Percentiles rank a stretch among this genome's conserved stretches.
Evolutionary conservation across 2,888 invertebrate species (phyloP).

Genomic region (Cantharis flavilabris): DNA sequence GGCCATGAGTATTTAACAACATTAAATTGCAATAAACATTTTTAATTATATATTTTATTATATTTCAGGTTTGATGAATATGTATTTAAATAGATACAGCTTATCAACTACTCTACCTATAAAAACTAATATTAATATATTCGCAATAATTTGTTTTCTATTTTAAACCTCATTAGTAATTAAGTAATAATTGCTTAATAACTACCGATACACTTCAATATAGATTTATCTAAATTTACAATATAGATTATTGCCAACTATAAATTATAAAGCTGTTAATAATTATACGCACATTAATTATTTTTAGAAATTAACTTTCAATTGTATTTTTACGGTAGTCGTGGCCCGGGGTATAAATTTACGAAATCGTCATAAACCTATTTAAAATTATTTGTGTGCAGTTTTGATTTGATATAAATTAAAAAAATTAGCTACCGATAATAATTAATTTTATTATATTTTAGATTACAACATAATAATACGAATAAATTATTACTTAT

Average conservation of each 20-base stretch:
- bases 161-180: background rate
- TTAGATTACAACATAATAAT: background rate
- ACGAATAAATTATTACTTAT: background rate
- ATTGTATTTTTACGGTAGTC: conserved; percentile 18
- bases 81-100: background rate
- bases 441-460: background rate
- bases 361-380: background rate
- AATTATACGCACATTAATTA: conserved; percentile 13
- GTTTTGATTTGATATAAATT: background rate
- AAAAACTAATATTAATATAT: background rate
- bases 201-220: background rate
- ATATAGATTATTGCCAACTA: background rate
- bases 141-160: background rate
- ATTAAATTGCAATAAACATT: background rate
- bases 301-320: conserved; percentile 15
- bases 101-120: background rate
- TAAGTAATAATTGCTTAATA: background rate
- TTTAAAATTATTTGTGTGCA: background rate
- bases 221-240: background rate
- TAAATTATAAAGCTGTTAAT: background rate
- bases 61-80: background rate
- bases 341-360: background rate
- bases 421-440: background rate
- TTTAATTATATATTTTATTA: background rate
- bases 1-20: too few relatives aligned